Conservation (phyloP, 2,888 invertebrate species). For the Xylocampa areola region DNA sequence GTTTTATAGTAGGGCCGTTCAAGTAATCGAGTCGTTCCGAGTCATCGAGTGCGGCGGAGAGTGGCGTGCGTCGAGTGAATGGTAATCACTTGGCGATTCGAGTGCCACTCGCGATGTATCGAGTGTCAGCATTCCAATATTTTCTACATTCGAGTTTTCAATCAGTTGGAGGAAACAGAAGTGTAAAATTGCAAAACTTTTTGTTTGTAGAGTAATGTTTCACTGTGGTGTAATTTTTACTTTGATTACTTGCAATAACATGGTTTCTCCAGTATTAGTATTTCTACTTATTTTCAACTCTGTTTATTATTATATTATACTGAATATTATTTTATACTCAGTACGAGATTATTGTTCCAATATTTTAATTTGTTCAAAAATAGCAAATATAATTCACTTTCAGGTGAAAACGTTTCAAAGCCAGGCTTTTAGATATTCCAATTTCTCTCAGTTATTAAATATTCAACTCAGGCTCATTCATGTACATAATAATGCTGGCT, state of each 20-base stretch:
- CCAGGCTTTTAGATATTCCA: constrained; percentile 4
- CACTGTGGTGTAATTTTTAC: no score
- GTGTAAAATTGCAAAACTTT: background rate
- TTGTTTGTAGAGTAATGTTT: no score
- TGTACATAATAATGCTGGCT: constrained; percentile 21
- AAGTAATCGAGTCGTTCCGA: constrained; percentile 45
- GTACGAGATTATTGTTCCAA: no score
- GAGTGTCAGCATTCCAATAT: constrained; percentile 48
- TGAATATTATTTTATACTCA: no score
- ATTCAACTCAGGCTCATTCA: constrained; percentile 34
- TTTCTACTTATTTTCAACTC: no score
- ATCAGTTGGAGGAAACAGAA: constrained; percentile 21
- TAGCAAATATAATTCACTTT: no score
- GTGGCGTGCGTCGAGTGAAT: constrained; percentile 62
- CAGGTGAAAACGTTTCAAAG: background rate
- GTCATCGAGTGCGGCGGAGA: constrained; percentile 45
- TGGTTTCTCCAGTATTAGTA: no score
- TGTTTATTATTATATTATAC: no score
- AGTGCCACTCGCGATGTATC: constrained; percentile 53
- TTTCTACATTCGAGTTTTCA: constrained; percentile 36
- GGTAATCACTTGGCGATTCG: constrained; percentile 60
- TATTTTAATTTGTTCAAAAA: no score
- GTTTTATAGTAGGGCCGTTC: constrained; percentile 26
- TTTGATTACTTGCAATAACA: no score
- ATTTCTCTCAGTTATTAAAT: constrained; percentile 32